Evolutionary conservation across 2,888 invertebrate genomes (phyloP).

Genomic region (Lobophora halterata): DNA sequence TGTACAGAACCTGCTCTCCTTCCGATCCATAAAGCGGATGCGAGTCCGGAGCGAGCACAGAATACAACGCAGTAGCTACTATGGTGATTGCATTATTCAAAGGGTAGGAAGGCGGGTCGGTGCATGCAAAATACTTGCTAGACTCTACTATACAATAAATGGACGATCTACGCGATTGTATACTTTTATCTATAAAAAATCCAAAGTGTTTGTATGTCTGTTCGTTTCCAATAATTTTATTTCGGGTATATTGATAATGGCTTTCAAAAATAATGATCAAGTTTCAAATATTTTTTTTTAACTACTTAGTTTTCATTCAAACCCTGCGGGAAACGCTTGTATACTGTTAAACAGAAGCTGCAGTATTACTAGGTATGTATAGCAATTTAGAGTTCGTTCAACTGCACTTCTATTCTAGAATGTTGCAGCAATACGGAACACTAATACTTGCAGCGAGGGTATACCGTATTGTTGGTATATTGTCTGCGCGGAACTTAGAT

Average conservation of each 20-base stretch:
- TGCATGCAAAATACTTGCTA: slow-evolving; percentile 47
- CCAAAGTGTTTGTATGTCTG: no score
- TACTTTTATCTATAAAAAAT: slow-evolving; percentile 7
- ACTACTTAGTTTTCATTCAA: no score
- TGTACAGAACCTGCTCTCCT: slow-evolving; percentile 11
- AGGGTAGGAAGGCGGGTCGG: slow-evolving; percentile 53
- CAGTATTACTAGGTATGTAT: slow-evolving; percentile 9
- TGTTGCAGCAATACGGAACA: no score
- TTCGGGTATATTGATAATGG: no score
- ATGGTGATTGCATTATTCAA: slow-evolving; percentile 62
- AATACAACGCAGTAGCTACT: slow-evolving; percentile 12
- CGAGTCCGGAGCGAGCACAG: slow-evolving; percentile 21
- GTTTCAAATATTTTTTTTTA: no score
- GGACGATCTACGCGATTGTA: no score
- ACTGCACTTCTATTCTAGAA: slow-evolving; percentile 11
- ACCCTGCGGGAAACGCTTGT: no score
- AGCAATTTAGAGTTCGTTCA: slow-evolving; percentile 21
- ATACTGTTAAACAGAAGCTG: no score
- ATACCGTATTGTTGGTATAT: no score
- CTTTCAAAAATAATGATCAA: no score
- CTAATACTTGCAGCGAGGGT: no score
- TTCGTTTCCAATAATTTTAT: no score
- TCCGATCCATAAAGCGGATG: slow-evolving; percentile 23
- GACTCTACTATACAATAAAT: slow-evolving; percentile 16
- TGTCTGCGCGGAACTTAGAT: slow-evolving; percentile 1